These are phyloP conservation scores for Poeciliopsis turrubarensis DNA, from an alignment of 2,113 vertebrate species.

Conservation along the genomic window DNA sequence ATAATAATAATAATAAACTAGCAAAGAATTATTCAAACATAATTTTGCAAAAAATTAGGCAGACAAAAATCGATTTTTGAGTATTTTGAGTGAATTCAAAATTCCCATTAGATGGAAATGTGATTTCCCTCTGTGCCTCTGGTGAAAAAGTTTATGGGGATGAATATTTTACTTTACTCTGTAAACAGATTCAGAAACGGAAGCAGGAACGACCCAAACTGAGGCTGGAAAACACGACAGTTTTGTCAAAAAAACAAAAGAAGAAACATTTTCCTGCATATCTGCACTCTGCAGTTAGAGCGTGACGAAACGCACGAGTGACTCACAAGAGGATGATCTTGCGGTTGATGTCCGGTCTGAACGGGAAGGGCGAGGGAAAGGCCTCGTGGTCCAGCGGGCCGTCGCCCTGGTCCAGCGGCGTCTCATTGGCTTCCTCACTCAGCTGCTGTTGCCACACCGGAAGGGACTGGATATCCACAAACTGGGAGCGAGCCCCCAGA, in stretches of 20 bases:
- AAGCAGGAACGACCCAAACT: not conserved
- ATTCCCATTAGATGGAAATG: too few relatives aligned
- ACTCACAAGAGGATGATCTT: constrained; percentile 95
- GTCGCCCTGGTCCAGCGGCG: constrained; percentile 31
- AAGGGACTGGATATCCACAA: constrained; percentile 89
- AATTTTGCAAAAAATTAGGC: too few relatives aligned
- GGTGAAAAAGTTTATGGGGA: not conserved
- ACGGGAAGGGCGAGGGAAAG: constrained; percentile 89
- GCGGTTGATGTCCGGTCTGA: constrained; percentile 86
- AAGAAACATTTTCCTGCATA: too few relatives aligned
- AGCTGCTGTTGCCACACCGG: constrained; percentile 83
- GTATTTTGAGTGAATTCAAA: too few relatives aligned
- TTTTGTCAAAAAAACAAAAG: not conserved
- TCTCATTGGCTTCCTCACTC: constrained; percentile 42
- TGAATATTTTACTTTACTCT: not conserved
- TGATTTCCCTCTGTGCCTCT: too few relatives aligned
- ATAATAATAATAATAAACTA: too few relatives aligned
- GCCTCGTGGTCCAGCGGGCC: constrained; percentile 58
- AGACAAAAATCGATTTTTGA: too few relatives aligned
- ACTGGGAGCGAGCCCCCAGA: constrained; percentile 94
- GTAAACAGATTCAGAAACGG: too few relatives aligned
- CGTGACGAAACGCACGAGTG: not conserved
- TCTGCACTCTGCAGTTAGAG: not conserved
- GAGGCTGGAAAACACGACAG: not conserved
- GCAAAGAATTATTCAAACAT: too few relatives aligned